phyloP scores from a whole-genome alignment of 2,797 vertebrate species.

The Xenopus petersii region DNA sequence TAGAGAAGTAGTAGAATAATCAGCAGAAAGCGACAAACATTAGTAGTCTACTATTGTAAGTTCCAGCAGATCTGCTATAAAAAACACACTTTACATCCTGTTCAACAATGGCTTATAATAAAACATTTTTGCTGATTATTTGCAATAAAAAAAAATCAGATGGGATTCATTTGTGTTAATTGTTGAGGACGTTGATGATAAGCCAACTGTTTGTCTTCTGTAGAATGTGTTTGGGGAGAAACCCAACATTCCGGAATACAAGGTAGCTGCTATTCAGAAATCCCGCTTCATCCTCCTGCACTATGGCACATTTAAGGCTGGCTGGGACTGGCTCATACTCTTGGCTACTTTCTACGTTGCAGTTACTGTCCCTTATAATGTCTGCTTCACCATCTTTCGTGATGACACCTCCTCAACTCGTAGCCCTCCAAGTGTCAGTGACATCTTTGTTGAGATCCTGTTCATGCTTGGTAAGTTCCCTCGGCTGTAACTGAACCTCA shows the following conservation, averaged over 20 bases:
- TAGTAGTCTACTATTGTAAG: too few species aligned
- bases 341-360: constrained; percentile 76
- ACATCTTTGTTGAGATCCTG: constrained; percentile 75
- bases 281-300: constrained; percentile 74
- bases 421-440: constrained; percentile 70
- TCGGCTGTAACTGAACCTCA: neutral
- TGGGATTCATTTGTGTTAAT: too few species aligned
- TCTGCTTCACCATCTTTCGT: constrained; percentile 68
- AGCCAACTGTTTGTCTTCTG: constrained; percentile 10
- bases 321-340: constrained; percentile 76
- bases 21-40: too few species aligned
- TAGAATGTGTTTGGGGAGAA: constrained; percentile 73
- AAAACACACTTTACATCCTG: too few species aligned
- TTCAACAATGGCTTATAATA: too few species aligned
- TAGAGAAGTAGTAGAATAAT: too few species aligned
- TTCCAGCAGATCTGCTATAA: too few species aligned
- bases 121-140: too few species aligned
- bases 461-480: constrained; percentile 68
- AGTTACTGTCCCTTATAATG: constrained; percentile 73
- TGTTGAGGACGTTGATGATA: too few species aligned
- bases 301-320: constrained; percentile 74
- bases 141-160: too few species aligned
- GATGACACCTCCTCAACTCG: constrained; percentile 64
- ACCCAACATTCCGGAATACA: constrained; percentile 72
- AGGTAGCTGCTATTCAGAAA: constrained; percentile 71